Percentiles rank a stretch among this genome's conserved stretches.
These are phyloP conservation scores for Phalacrocorax brasilianus DNA, from an alignment of 2,113 vertebrate species.

Conservation along the genomic window DNA sequence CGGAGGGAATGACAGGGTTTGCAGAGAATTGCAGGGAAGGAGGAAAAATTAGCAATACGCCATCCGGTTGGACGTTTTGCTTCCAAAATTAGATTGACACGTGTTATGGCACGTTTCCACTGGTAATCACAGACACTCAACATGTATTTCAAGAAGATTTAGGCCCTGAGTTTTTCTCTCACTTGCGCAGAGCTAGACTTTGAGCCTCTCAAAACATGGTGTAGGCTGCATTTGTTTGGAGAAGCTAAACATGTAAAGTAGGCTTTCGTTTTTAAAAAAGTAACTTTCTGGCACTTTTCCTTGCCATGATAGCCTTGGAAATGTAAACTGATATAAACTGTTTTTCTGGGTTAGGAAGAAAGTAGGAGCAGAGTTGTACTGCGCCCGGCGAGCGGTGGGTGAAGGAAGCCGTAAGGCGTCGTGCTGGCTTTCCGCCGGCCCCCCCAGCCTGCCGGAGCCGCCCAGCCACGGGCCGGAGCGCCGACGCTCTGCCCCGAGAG, in stretches of 20 bases:
- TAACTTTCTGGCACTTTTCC: conserved; percentile 37
- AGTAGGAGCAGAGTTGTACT: background rate
- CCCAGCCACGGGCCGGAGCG: background rate
- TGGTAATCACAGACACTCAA: conserved; percentile 45
- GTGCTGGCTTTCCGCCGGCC: accelerated
- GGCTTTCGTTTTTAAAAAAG: background rate
- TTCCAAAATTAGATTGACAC: conserved; percentile 59
- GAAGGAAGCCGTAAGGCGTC: accelerated
- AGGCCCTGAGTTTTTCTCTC: conserved; percentile 39
- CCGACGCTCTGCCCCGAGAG: accelerated
- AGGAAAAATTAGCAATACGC: background rate
- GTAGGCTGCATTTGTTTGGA: background rate
- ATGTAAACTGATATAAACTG: conserved; percentile 44
- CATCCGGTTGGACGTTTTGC: conserved; percentile 59
- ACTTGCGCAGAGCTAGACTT: conserved; percentile 26
- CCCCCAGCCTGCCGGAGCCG: background rate
- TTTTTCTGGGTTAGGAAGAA: background rate
- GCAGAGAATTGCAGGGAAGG: background rate
- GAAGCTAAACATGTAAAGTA: conserved; percentile 12
- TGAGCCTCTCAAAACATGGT: background rate
- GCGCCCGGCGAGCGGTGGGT: accelerated
- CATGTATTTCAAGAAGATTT: conserved; percentile 37
- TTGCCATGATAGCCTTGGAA: conserved; percentile 40
- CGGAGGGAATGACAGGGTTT: background rate
- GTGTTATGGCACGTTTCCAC: conserved; percentile 60